Evolutionary conservation across 2,888 invertebrate species (phyloP), one percentile per base, ranked within the genome.

Genomic region (Lochmaea crataegi): DNA sequence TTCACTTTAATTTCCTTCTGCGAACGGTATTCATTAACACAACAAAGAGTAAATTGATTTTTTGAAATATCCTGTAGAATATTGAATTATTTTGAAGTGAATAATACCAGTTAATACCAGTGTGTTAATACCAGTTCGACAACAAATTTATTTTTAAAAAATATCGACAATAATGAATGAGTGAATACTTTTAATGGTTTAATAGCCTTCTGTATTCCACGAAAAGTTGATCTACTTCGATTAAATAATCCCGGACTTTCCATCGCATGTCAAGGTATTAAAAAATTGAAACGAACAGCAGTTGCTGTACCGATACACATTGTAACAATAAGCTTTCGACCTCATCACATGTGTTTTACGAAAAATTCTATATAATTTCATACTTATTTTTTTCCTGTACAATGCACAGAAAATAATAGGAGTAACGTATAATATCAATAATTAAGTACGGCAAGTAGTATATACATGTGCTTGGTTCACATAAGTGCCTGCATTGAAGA

Each of bases 341-440:
- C 77, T 77, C 81, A 80, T 76, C 81, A 83, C 86, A 86, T 86
- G 84, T 86, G 86, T 85, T 86, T 86, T 82, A 82, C 83, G 68
- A 65, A 85, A 85, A 86, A 86, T 86, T 85, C 82, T 86, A 86
- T 86, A 84, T 86, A 86, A 86, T 86, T 86, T 86, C 77, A 80
- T 84, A 83, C 82, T 84, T 83, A 84, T 85, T 83, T 86, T 86
- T 85, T 87, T 85, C 84, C 84, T 81, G 84, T 84, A 85, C 86
- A 87, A 85, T 85, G 86, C 84, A 85, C 85, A 84, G 84, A 82
- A 87, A 87, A 87, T 87, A 84, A 87, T 86, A 86, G 86, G 84
- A 85, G 85, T 82, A 84, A 82, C 77, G 78, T 75, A 79, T 86
- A 87, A 87, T 87, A 86, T 86, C 84, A 86, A 87, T 87, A 87